A percentile compares a stretch with the other conserved stretches of the same genome.
Evolutionary conservation across 2,888 invertebrate genomes (phyloP).

Genomic region (Cepaea hortensis): DNA sequence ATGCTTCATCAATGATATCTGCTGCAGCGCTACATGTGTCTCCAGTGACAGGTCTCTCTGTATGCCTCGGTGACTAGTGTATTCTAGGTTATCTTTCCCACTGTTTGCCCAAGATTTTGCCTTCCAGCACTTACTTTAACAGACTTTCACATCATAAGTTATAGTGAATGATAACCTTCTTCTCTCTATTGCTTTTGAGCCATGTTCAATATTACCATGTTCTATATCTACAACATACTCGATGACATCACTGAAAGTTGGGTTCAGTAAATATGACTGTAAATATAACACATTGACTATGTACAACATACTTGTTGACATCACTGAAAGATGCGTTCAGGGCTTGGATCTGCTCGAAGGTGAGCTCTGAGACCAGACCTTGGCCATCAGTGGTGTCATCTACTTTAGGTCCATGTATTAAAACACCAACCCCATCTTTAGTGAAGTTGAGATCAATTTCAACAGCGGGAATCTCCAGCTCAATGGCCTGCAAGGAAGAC

Average conservation of each 20-base stretch:
- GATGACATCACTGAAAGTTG: constrained; percentile 79
- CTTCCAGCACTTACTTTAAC: no score
- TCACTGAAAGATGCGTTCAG: constrained; percentile 82
- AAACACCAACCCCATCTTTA: constrained; percentile 84
- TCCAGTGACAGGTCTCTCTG: no score
- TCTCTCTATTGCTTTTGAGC: no score
- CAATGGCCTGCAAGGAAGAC: constrained; percentile 80
- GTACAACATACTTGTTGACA: constrained; percentile 50
- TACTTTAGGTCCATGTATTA: constrained; percentile 86
- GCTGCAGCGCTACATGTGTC: no score
- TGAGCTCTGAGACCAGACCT: constrained; percentile 79
- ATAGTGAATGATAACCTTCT: no score
- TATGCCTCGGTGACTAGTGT: no score
- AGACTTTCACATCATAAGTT: no score
- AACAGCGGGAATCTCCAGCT: constrained; percentile 84
- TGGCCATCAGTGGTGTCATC: constrained; percentile 82
- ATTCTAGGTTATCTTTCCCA: no score
- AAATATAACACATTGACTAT: background rate
- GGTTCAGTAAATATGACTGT: constrained; percentile 75
- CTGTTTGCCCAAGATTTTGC: no score
- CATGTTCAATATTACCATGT: no score
- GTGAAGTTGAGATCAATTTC: constrained; percentile 87
- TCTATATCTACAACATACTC: constrained; percentile 45
- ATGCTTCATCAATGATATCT: no score
- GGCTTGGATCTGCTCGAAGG: constrained; percentile 81